These are phyloP conservation scores for Enteromius trimaculatus DNA, from an alignment of 2,797 vertebrate genomes.

Conservation along the genomic window DNA sequence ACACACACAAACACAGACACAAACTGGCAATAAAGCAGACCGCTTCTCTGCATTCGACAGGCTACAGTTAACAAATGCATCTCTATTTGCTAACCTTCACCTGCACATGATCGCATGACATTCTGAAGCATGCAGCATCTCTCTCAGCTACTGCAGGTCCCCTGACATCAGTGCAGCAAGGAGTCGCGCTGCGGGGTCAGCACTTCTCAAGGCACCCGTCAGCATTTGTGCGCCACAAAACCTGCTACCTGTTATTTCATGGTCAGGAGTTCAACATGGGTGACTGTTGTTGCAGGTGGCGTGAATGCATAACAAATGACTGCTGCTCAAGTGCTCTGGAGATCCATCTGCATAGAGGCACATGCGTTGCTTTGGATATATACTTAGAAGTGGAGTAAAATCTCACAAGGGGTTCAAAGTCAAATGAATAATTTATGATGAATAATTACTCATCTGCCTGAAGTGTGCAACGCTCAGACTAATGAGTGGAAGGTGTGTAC, in stretches of 20 bases:
- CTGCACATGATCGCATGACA: slow-evolving; percentile 21
- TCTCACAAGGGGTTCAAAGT: slow-evolving; percentile 65
- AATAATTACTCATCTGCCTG: slow-evolving; percentile 63
- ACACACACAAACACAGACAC: background rate
- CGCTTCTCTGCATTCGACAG: background rate
- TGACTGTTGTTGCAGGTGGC: slow-evolving; percentile 54
- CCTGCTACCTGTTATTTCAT: slow-evolving; percentile 52
- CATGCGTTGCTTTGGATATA: slow-evolving; percentile 51
- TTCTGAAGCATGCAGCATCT: slow-evolving; percentile 2
- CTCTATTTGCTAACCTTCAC: slow-evolving; percentile 6
- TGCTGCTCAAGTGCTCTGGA: slow-evolving; percentile 37
- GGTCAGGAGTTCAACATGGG: slow-evolving; percentile 40
- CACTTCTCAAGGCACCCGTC: slow-evolving; percentile 54
- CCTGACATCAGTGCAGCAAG: slow-evolving; percentile 36
- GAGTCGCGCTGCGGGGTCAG: slow-evolving; percentile 50
- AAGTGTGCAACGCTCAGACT: slow-evolving; percentile 40
- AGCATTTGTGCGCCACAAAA: slow-evolving; percentile 54
- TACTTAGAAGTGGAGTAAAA: slow-evolving; percentile 60
- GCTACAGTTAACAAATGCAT: background rate
- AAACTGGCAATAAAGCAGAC: background rate
- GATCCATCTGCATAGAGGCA: slow-evolving; percentile 60
- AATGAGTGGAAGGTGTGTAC: slow-evolving; percentile 18
- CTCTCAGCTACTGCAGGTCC: background rate
- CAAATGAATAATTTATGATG: slow-evolving; percentile 68
- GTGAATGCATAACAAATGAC: slow-evolving; percentile 58